These are phyloP conservation scores for Aleiodes alternator DNA, from an alignment of 2,888 invertebrate genomes.

Conservation along the genomic window DNA sequence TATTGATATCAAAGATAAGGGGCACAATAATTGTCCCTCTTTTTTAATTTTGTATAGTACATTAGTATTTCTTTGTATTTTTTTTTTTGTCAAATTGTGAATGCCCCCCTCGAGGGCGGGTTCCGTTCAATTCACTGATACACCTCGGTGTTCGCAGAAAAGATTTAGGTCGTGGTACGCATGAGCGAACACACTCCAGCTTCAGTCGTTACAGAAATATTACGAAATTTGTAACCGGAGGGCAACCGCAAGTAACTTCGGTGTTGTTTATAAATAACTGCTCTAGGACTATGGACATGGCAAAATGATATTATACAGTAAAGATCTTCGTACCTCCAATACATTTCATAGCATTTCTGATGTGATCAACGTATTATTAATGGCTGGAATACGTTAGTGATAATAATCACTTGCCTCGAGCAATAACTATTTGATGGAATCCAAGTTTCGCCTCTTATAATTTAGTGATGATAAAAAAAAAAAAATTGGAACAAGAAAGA, in stretches of 20 bases:
- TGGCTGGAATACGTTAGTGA: constrained; percentile 57
- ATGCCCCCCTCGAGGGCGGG: constrained; percentile 42
- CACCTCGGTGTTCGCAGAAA: constrained; percentile 47
- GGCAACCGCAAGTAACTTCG: constrained; percentile 57
- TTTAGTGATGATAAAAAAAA: constrained; percentile 4
- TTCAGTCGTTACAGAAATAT: constrained; percentile 64
- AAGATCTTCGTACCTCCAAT: constrained; percentile 33
- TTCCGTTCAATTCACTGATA: constrained; percentile 30
- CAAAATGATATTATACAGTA: constrained; percentile 35
- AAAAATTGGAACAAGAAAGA: background rate
- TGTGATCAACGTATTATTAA: constrained; percentile 65
- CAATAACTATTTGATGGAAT: constrained; percentile 38
- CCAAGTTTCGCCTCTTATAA: constrained; percentile 3
- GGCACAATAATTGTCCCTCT: background rate
- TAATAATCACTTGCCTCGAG: constrained; percentile 57
- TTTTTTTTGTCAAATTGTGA: background rate
- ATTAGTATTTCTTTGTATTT: background rate
- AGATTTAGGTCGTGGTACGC: constrained; percentile 73
- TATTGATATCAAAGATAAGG: constrained; percentile 35
- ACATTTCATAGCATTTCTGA: constrained; percentile 41
- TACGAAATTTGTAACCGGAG: constrained; percentile 67
- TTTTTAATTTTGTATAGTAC: constrained; percentile 9
- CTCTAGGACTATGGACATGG: constrained; percentile 9
- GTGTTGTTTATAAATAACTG: constrained; percentile 43
- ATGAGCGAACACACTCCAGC: constrained; percentile 67